A percentile compares a stretch with the other conserved stretches of the same genome.
Evolutionary conservation across 2,888 invertebrate species (phyloP).

Genomic region (Gymnocheta viridis): DNA sequence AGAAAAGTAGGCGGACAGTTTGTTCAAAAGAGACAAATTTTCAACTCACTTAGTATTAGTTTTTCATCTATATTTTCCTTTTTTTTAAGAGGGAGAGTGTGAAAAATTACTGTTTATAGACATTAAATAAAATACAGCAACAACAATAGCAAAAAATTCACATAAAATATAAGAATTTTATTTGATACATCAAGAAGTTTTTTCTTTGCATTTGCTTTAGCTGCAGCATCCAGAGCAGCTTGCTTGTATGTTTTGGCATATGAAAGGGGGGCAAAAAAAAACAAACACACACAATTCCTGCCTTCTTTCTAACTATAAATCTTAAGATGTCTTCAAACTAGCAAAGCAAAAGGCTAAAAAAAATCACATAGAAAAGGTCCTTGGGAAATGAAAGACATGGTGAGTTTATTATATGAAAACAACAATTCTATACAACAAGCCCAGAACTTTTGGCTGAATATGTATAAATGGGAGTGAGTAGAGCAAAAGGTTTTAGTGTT

Average conservation of each 20-base stretch:
- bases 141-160: slow-evolving; percentile 27
- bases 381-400: slow-evolving; percentile 63
- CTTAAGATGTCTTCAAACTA: slow-evolving; percentile 44
- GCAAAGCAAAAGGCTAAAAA: slow-evolving; percentile 8
- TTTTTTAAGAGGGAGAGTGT: slow-evolving; percentile 51
- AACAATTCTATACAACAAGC: slow-evolving; percentile 35
- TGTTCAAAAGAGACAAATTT: slow-evolving; percentile 68
- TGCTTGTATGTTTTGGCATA: slow-evolving; percentile 9
- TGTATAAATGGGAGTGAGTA: background rate
- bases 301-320: slow-evolving; percentile 52
- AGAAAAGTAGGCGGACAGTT: slow-evolving; percentile 67
- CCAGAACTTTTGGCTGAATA: background rate
- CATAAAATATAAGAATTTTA: slow-evolving; percentile 31
- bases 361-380: slow-evolving; percentile 53
- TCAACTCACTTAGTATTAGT: slow-evolving; percentile 49
- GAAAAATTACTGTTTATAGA: slow-evolving; percentile 70
- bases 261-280: background rate
- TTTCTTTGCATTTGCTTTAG: background rate
- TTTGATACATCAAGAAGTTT: slow-evolving; percentile 49
- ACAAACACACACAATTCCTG: background rate
- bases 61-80: slow-evolving; percentile 8
- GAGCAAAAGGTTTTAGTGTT: slow-evolving; percentile 64
- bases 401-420: slow-evolving; percentile 63
- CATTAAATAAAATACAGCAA: slow-evolving; percentile 53
- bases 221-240: slow-evolving; percentile 2